Evolutionary conservation across 2,888 invertebrate species (phyloP).

Genomic region (Drosophila demipolita): DNA sequence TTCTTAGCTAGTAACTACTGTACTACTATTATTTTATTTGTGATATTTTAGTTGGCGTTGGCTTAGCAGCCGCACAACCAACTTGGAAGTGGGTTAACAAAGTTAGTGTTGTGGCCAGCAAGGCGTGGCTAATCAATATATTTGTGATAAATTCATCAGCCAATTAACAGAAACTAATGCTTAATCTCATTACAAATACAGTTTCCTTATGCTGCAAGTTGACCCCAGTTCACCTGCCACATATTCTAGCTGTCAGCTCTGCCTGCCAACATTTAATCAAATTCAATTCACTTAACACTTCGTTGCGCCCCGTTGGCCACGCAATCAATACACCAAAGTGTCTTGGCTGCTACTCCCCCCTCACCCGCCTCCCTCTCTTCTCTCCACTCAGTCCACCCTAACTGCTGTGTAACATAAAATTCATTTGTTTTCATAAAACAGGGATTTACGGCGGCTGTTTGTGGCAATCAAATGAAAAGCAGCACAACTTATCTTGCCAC

Average conservation of each 20-base stretch:
- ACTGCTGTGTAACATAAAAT: slow-evolving; percentile 59
- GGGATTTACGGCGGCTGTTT: slow-evolving; percentile 60
- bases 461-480: slow-evolving; percentile 58
- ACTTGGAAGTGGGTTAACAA: slow-evolving; percentile 32
- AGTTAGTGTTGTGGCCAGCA: slow-evolving; percentile 28
- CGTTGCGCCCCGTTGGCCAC: slow-evolving; percentile 34
- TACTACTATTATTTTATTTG: neutral
- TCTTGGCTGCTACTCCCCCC: neutral
- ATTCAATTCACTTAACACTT: slow-evolving; percentile 69
- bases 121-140: slow-evolving; percentile 21
- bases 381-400: too few species aligned
- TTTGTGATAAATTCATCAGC: slow-evolving; percentile 14
- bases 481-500: slow-evolving; percentile 13
- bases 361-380: neutral
- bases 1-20: neutral
- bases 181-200: slow-evolving; percentile 26
- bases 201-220: neutral
- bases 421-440: slow-evolving; percentile 79
- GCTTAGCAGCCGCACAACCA: slow-evolving; percentile 40
- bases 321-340: slow-evolving; percentile 3
- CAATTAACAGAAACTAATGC: slow-evolving; percentile 24
- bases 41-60: slow-evolving; percentile 61
- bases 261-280: slow-evolving; percentile 61
- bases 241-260: slow-evolving; percentile 1
- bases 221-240: neutral